Evolutionary conservation across 2,113 vertebrate genomes (phyloP).

Genomic region (Fulica atra): DNA sequence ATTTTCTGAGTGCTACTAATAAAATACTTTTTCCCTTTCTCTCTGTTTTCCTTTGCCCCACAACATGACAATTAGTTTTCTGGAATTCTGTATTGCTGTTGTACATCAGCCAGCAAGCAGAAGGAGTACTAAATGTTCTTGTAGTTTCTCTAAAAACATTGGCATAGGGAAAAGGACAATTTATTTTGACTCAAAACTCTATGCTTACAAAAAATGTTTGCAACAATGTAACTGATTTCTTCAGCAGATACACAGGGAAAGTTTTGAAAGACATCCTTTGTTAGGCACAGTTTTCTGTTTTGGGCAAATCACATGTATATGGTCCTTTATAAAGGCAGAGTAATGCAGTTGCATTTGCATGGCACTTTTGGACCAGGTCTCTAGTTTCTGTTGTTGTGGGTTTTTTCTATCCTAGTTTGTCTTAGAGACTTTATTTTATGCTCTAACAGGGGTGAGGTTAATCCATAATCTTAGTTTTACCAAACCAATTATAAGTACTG

Average conservation of each 20-base stretch:
- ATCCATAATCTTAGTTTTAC: not conserved
- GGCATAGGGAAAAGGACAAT: not conserved
- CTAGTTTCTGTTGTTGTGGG: not conserved
- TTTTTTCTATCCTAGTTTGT: not conserved
- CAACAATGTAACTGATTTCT: not conserved
- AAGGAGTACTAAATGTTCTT: conserved; percentile 27
- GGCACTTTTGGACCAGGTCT: not conserved
- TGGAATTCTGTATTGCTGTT: not conserved
- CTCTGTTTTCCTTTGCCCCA: not conserved
- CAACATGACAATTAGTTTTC: not conserved
- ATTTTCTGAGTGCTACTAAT: not conserved
- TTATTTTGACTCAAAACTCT: not conserved
- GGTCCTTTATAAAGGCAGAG: not conserved
- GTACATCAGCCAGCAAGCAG: conserved; percentile 31
- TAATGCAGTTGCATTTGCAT: not conserved
- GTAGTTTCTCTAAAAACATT: not conserved
- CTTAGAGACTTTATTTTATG: not conserved
- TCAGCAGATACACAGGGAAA: not conserved
- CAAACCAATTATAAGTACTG: not conserved
- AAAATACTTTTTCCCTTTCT: not conserved
- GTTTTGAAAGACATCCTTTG: not conserved
- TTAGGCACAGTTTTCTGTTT: not conserved
- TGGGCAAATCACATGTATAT: not conserved
- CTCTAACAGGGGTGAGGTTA: not conserved
- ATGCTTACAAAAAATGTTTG: not conserved